Evolutionary conservation across 1,140 invertebrate genomes (phyloP).

Genomic region (Leptinotarsa defecta): DNA sequence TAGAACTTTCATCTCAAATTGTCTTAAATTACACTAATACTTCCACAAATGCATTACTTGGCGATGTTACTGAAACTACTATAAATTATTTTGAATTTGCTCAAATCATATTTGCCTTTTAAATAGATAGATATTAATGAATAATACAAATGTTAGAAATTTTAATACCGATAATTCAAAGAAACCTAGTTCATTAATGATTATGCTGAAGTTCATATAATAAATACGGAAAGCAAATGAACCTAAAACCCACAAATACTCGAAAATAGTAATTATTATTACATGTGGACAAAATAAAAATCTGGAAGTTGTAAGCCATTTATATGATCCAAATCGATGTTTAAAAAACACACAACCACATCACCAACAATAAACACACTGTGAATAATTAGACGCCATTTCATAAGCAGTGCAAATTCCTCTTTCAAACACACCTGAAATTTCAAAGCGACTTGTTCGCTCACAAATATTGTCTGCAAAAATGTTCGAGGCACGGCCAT

Average conservation of each 20-base stretch:
- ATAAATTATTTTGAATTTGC: no score
- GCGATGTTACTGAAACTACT: no score
- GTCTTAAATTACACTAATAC: no score
- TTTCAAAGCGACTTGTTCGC: constrained; percentile 27
- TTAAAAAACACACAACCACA: constrained; percentile 45
- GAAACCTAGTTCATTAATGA: no score
- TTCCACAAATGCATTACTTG: no score
- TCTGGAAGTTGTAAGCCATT: constrained; percentile 43
- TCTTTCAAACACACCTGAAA: constrained; percentile 42
- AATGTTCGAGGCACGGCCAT: constrained; percentile 49
- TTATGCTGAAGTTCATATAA: no score
- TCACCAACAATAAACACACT: constrained; percentile 22
- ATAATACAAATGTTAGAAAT: neutral
- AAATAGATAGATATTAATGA: neutral
- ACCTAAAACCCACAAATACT: neutral
- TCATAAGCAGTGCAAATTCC: neutral
- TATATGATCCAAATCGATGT: constrained; percentile 48
- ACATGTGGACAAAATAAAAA: constrained; percentile 24
- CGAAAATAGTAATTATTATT: constrained; percentile 14
- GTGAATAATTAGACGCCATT: neutral
- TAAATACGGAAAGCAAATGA: no score
- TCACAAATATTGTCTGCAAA: constrained; percentile 42
- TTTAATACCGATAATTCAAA: neutral
- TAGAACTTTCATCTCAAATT: no score
- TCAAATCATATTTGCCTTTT: no score